phyloP scores from a whole-genome alignment of 2,113 vertebrate genomes.

The Hippocampus mohnikei region DNA sequence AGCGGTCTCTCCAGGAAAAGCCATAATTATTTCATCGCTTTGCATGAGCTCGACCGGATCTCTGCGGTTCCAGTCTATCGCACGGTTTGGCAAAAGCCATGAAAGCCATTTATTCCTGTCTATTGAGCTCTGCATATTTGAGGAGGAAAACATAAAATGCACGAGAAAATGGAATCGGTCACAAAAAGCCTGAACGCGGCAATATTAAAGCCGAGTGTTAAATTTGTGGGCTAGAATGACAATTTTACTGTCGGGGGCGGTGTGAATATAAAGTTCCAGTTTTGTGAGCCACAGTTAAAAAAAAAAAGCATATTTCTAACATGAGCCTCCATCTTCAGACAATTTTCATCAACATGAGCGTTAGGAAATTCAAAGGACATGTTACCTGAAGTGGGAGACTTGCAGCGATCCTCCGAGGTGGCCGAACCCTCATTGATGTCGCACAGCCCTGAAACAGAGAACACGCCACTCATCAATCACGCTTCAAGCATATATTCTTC shows the following conservation, averaged over 20 bases:
- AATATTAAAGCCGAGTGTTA: conserved; percentile 17
- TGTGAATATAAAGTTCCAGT: conserved; percentile 2
- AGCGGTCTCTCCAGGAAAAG: conserved; percentile 12
- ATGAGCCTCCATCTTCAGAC: conserved; percentile 11
- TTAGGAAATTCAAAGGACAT: conserved; percentile 22
- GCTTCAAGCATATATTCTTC: not conserved
- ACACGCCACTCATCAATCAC: not conserved
- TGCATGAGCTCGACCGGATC: conserved; percentile 9
- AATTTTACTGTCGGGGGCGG: conserved; percentile 14
- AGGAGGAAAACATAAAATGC: conserved; percentile 6
- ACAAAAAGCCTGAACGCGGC: conserved; percentile 5
- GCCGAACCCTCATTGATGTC: conserved; percentile 90
- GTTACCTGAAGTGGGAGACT: conserved; percentile 98
- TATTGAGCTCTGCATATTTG: conserved; percentile 27
- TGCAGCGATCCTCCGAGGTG: conserved; percentile 94
- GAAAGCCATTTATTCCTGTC: conserved; percentile 25
- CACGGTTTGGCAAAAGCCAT: conserved; percentile 11
- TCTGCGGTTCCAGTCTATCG: not conserved
- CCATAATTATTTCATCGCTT: conserved; percentile 5
- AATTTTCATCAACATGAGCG: not conserved
- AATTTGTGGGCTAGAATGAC: conserved; percentile 12
- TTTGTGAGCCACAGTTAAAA: conserved; percentile 28
- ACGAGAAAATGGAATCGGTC: conserved; percentile 9
- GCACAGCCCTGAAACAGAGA: conserved; percentile 81
- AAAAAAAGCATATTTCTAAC: conserved; percentile 21